A percentile compares a stretch with the other conserved stretches of the same genome.
These are phyloP conservation scores for Caenorhabditis sp. DNA, from an alignment of 2,888 invertebrate species.

Conservation along the genomic window DNA sequence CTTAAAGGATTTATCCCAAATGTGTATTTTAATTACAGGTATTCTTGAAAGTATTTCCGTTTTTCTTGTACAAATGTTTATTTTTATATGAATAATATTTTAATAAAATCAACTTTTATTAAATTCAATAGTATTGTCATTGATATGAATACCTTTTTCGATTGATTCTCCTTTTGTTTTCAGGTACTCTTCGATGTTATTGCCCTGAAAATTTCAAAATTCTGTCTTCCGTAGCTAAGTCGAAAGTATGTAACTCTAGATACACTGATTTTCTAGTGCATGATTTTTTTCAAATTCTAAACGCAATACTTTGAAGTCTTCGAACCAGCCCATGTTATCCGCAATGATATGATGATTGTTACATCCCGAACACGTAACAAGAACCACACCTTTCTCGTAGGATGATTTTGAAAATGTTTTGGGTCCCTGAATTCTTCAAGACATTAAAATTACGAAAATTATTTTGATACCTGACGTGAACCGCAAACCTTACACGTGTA, in stretches of 20 bases:
- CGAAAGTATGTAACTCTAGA: no score
- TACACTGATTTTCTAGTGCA: no score
- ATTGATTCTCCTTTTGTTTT: constrained; percentile 87
- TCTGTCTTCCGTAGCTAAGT: background rate
- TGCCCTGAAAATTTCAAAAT: constrained; percentile 72
- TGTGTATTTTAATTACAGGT: background rate
- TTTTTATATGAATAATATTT: background rate
- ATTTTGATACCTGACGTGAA: constrained; percentile 77
- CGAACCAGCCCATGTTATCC: constrained; percentile 94
- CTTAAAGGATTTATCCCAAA: background rate
- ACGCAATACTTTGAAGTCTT: constrained; percentile 74
- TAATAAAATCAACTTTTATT: background rate
- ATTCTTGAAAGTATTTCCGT: background rate
- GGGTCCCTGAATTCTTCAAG: constrained; percentile 57
- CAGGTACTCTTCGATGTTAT: constrained; percentile 89
- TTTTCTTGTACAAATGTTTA: background rate
- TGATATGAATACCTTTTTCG: constrained; percentile 56
- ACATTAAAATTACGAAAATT: no score
- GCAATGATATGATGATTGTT: constrained; percentile 90
- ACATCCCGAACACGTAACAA: constrained; percentile 88
- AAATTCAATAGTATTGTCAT: background rate
- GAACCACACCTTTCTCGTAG: constrained; percentile 79
- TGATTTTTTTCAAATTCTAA: no score
- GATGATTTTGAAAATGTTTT: constrained; percentile 64
- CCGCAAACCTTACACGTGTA: constrained; percentile 91